Conservation (phyloP, 2,113 vertebrate species). For the Alligator mississippiensis region DNA sequence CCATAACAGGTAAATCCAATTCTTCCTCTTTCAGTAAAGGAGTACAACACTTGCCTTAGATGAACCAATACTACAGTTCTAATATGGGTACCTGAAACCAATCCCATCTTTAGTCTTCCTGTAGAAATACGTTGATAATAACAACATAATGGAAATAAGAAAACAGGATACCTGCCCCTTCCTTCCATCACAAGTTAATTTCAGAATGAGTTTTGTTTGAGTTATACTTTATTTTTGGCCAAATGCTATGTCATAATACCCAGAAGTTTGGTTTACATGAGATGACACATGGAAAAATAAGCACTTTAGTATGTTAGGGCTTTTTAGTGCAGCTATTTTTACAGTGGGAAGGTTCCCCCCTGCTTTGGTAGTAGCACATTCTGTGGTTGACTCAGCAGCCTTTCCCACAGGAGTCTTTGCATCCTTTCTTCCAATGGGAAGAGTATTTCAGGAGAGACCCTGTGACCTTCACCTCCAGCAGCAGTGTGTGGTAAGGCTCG, state of each 20-base stretch:
- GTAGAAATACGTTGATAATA: neutral
- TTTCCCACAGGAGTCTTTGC: constrained; percentile 55
- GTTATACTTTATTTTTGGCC: constrained; percentile 48
- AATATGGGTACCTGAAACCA: neutral
- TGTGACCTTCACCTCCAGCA: constrained; percentile 39
- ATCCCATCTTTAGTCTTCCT: neutral
- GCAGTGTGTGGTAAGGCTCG: neutral
- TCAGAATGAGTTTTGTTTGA: neutral
- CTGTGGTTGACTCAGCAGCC: constrained; percentile 62
- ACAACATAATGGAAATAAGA: neutral
- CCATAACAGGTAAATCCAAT: neutral
- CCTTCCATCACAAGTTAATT: neutral
- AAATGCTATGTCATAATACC: constrained; percentile 53
- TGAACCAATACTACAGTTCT: neutral
- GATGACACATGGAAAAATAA: constrained; percentile 69
- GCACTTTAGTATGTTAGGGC: constrained; percentile 48
- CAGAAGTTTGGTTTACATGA: constrained; percentile 62
- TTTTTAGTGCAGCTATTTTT: constrained; percentile 50
- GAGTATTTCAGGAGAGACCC: constrained; percentile 32
- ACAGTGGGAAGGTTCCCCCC: constrained; percentile 35
- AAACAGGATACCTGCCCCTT: neutral
- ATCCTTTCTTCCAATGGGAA: rapidly evolving
- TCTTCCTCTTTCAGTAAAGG: neutral
- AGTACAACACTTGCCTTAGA: neutral
- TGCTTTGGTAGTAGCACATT: neutral